These are phyloP conservation scores for Sinocyclocheilus anshuiensis DNA, from an alignment of 2,113 vertebrate species.

Conservation along the genomic window DNA sequence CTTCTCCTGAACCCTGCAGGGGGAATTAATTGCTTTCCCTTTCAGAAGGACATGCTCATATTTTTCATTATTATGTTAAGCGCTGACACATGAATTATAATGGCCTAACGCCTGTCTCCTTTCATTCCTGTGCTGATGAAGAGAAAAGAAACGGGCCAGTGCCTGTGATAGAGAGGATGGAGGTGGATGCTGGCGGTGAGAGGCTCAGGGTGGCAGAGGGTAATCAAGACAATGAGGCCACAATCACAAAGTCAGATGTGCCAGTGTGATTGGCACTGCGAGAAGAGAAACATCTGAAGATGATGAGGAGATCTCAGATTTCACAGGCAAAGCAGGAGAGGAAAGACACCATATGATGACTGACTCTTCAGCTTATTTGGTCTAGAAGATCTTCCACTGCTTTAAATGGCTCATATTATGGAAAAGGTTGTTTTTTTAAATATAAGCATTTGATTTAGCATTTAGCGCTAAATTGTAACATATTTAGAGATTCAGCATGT, in stretches of 20 bases:
- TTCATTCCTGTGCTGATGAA: conserved; percentile 52
- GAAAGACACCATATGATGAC: background rate
- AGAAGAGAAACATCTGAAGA: background rate
- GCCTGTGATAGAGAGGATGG: conserved; percentile 19
- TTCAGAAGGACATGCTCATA: conserved; percentile 63
- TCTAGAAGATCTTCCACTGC: background rate
- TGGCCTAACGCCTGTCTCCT: conserved; percentile 51
- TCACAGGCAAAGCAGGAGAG: too few relatives aligned
- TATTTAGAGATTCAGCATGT: too few relatives aligned
- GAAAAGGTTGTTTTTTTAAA: background rate
- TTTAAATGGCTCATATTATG: background rate
- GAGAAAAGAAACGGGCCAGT: conserved; percentile 54
- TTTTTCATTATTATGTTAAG: conserved; percentile 70
- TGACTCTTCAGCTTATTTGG: background rate
- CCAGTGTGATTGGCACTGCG: conserved; percentile 13
- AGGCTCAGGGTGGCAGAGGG: conserved; percentile 33
- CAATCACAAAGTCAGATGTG: conserved; percentile 31
- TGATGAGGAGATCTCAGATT: conserved; percentile 4
- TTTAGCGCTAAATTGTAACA: background rate
- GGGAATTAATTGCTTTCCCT: conserved; percentile 69
- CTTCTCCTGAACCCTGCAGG: conserved; percentile 53
- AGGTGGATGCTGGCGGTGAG: conserved; percentile 39
- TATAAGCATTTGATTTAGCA: background rate
- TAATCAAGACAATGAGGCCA: conserved; percentile 45
- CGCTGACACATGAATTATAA: conserved; percentile 61